phyloP scores from a whole-genome alignment of 2,797 vertebrate genomes.

The Eulemur coronatus region DNA sequence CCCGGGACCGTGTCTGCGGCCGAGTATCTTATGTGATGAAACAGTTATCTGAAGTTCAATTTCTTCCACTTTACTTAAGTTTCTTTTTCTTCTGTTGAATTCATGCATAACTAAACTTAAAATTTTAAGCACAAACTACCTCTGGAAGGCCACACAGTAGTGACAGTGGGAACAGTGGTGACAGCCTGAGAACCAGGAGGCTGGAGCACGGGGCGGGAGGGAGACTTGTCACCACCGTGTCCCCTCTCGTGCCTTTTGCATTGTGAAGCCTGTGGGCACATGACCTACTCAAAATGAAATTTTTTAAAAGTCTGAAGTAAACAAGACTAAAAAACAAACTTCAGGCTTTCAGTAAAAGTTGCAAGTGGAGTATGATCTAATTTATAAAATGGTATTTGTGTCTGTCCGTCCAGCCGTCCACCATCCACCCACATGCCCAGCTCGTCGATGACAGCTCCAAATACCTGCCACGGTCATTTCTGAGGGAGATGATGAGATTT shows the following conservation, averaged over 20 bases:
- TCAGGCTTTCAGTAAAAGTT: neutral
- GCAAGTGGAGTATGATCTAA: neutral
- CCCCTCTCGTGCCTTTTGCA: neutral
- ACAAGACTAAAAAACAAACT: neutral
- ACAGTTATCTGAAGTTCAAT: neutral
- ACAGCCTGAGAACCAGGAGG: neutral
- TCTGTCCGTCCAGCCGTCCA: neutral
- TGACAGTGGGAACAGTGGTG: too few species aligned
- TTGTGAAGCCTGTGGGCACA: neutral
- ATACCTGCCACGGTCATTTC: neutral
- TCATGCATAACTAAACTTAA: neutral
- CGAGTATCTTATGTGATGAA: neutral
- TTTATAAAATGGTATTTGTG: neutral
- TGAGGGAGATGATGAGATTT: neutral
- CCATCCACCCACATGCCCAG: neutral
- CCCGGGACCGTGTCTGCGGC: neutral
- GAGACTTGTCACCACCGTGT: fast-evolving
- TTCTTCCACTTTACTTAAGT: neutral
- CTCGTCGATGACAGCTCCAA: neutral
- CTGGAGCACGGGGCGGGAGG: fast-evolving
- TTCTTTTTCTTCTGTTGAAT: neutral
- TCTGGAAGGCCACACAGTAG: neutral
- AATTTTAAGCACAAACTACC: neutral
- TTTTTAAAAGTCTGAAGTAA: neutral
- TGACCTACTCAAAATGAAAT: neutral